Evolutionary conservation across 1,140 invertebrate species (phyloP), one percentile per base, ranked within the genome.

Genomic region (Drosophila ironensis): DNA sequence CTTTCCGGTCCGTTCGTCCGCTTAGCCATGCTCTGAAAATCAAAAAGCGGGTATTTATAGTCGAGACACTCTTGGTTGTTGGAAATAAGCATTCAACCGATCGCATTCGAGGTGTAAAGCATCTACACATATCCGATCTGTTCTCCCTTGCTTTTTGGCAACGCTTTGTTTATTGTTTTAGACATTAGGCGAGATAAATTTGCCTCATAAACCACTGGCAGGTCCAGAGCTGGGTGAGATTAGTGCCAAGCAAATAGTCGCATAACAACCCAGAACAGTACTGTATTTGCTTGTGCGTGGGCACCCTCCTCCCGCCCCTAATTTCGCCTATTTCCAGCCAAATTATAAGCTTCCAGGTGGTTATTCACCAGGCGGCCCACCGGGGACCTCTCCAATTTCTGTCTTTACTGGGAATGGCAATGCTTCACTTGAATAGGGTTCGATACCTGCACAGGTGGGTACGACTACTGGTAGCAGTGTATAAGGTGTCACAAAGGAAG

Each of bases 101-200:
- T 59, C 35, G 37, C 28, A 28, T 46, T 17, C 17, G 19, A 56
- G 24, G 63, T 37, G 48, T 45, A 61, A 69, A 68, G 14, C 30
- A 20, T 12, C n/a, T n/a, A 14, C 4, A 14, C 28, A 25, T 11
- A 42, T 30, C 27, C n/a, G n/a, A n/a, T n/a, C n/a, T n/a, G 17
- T 16, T 19, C 6, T 9, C 4, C 4, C 4, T 28, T 22, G 37
- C 42, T 73, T 69, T 75, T 69, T 69, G 42, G 47, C 71, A 74
- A 46, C 22, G 27, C 33, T 71, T 75, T 74, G 63, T 75, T 74
- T 74, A 61, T 52, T 50, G 30, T 63, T 37, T 40, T 28, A 27
- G 69, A 46, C 69, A 63, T 52, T 54, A 50, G 54, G 27, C 38
- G 33, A 72, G 67, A 72, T 77, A 72, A 60, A 68, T 53, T 48